Conservation (phyloP, 2,888 invertebrate genomes). For the Orgyia antiqua region DNA sequence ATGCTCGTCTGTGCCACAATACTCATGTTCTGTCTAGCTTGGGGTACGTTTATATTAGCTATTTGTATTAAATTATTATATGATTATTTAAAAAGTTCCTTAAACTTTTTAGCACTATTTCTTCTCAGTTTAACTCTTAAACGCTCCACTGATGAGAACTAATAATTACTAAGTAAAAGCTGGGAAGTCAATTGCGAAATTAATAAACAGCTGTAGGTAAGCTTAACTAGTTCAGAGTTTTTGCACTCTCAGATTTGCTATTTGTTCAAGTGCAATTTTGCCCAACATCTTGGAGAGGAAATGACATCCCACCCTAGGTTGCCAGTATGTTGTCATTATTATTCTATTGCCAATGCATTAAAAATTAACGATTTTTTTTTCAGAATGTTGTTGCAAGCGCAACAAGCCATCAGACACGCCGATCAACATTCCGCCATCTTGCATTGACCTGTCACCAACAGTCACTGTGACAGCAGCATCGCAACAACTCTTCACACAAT, state of each 20-base stretch:
- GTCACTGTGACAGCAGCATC: conserved; percentile 60
- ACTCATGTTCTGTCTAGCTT: conserved; percentile 83
- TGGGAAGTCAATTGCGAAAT: no score
- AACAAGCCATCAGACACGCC: conserved; percentile 69
- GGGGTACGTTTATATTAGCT: conserved; percentile 78
- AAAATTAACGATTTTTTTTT: conserved; percentile 24
- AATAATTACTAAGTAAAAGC: no score
- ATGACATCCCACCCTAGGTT: background rate
- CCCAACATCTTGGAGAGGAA: no score
- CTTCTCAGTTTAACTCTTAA: no score
- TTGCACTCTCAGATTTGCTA: no score
- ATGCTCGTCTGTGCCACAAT: conserved; percentile 84
- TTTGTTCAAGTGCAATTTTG: no score
- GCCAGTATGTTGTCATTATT: no score
- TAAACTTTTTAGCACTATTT: background rate
- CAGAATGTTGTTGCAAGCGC: conserved; percentile 74
- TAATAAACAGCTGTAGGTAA: no score
- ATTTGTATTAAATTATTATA: background rate
- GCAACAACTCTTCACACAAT: conserved; percentile 54
- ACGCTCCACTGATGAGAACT: no score
- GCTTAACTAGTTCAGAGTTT: no score
- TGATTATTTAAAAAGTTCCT: background rate
- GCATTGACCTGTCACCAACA: conserved; percentile 66
- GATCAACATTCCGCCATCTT: conserved; percentile 63
- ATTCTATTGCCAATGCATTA: background rate